Evolutionary conservation across 35 echinoderm and acorn worm genomes (phyloP), one percentile per base, ranked within the genome.

Genomic region (Hemicentrotus pulcherrimus): DNA sequence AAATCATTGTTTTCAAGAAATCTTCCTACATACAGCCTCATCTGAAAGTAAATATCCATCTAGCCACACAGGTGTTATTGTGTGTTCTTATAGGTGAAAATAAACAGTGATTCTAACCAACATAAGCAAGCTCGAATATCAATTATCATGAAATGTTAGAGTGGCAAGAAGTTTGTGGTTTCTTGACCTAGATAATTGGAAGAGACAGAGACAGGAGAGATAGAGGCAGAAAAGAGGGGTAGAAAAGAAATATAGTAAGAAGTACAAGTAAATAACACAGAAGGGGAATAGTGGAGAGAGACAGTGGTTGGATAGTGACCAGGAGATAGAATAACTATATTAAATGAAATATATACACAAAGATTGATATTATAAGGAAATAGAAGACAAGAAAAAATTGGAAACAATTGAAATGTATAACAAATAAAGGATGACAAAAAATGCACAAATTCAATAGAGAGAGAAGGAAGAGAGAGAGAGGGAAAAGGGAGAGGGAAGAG

Each of bases 171-270:
- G 65, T 78, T 78, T 78, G 65, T 78, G 65, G 65, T 78, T 78
- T n/a, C 65, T 78, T 78, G 65, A 78, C 65, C 65, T 78, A 78
- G 65, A 78, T 78, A 28, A 78, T 78, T 78, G 65, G 65, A 78
- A 78, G 65, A 78, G 65, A 78, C 50, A 11, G 50, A 78, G 65
- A 78, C 22, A 5, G 19, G 65, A 55, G 65, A 78, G 22, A 28
- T 78, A 18, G 65, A 78, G 65, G 65, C 46, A 90, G 32, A 90
- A 47, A 45, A 90, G 46, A 90, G 46, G 88, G 88, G 88, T 45
- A 35, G 6, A 33, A 89, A 33, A 86, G 86, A 86, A 86, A 12
- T 18, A 86, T 13, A 86, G 24, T 10, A 86, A 19, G 86, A 31
- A 86, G 12, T 55, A 15, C 50, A 55, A 15, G 15, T 55, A 55